Evolutionary conservation across 2,113 vertebrate species (phyloP).

Genomic region (Lethenteron reissneri): DNA sequence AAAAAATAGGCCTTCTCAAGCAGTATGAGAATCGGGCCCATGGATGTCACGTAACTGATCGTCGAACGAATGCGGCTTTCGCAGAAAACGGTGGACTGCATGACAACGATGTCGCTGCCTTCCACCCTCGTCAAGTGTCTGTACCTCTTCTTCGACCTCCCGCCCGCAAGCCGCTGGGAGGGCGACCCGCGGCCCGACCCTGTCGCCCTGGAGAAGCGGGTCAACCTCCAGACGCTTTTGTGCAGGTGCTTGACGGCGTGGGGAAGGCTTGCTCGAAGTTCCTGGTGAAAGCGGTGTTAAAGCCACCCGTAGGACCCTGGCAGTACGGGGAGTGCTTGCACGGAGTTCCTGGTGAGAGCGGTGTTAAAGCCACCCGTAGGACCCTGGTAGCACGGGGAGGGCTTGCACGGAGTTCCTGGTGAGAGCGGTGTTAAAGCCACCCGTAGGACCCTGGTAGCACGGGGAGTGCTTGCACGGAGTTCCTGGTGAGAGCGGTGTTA

Average conservation of each 20-base stretch:
- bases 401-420: too few relatives aligned
- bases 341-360: too few relatives aligned
- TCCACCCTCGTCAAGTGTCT: conserved; percentile 97
- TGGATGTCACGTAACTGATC: not conserved
- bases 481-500: too few relatives aligned
- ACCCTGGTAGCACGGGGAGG: too few relatives aligned
- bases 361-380: too few relatives aligned
- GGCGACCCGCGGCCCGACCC: conserved; percentile 64
- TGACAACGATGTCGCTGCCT: conserved; percentile 98
- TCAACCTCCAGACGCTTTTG: conserved; percentile 89
- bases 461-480: too few relatives aligned
- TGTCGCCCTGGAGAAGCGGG: conserved; percentile 61
- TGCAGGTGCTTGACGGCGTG: conserved; percentile 38
- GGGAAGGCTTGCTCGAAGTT: too few relatives aligned
- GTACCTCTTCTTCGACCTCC: conserved; percentile 97
- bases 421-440: too few relatives aligned
- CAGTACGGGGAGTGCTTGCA: too few relatives aligned
- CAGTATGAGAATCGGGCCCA: not conserved
- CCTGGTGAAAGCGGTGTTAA: too few relatives aligned
- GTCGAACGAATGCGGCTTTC: not conserved
- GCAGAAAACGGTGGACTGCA: conserved; percentile 99
- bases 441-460: too few relatives aligned
- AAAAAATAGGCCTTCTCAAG: not conserved
- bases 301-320: too few relatives aligned
- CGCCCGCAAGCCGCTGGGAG: conserved; percentile 50